Percentiles rank a stretch among this genome's conserved stretches.
Conservation (phyloP, 2,888 invertebrate genomes). For the Osmoderma eremita region DNA sequence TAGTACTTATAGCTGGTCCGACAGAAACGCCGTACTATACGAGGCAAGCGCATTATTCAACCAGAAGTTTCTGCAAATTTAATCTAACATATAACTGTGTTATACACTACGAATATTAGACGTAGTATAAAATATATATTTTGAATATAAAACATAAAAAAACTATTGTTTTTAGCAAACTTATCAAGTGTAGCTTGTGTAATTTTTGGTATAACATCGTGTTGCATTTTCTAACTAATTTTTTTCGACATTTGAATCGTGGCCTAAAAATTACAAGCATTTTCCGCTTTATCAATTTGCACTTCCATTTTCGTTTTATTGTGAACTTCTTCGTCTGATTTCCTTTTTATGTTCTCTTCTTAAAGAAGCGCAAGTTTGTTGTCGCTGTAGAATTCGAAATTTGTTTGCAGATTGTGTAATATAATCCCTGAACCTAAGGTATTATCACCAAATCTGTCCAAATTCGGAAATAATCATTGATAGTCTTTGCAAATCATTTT, state of each 20-base stretch:
- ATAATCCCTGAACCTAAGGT: conserved; percentile 6
- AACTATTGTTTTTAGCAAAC: background rate
- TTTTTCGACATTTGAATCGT: background rate
- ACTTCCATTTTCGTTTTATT: no score
- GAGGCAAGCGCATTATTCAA: conserved; percentile 1
- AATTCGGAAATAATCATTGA: background rate
- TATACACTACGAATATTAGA: background rate
- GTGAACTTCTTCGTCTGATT: conserved; percentile 5
- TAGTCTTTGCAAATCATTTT: background rate
- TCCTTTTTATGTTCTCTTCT: background rate
- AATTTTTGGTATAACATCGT: background rate
- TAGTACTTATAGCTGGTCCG: no score
- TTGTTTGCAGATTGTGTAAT: conserved; percentile 18
- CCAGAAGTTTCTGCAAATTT: background rate
- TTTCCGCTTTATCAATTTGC: conserved; percentile 1
- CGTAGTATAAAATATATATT: background rate
- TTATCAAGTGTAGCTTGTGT: conserved; percentile 14
- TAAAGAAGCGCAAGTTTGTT: background rate
- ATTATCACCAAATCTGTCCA: background rate
- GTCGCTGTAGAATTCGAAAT: conserved; percentile 5
- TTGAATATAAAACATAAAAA: background rate
- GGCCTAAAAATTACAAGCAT: background rate
- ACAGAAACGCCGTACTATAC: conserved; percentile 10
- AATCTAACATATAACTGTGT: background rate
- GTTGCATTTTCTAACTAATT: no score